Evolutionary conservation across 2,797 vertebrate species (phyloP).

Genomic region (Merluccius polli): DNA sequence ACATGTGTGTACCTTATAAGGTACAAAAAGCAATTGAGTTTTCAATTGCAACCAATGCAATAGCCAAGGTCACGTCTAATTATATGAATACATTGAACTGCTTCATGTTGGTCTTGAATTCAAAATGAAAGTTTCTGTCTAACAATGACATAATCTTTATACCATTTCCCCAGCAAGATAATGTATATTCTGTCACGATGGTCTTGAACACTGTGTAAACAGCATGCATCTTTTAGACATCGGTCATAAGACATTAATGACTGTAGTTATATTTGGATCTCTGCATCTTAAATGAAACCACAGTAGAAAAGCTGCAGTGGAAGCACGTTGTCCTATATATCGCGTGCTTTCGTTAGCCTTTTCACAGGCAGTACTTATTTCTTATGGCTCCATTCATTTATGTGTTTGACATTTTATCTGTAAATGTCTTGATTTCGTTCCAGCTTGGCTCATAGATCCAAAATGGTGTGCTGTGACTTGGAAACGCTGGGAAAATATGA

Average conservation of each 20-base stretch:
- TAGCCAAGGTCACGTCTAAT: not conserved
- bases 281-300: slow-evolving; percentile 19
- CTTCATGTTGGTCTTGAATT: not conserved
- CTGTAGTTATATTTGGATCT: slow-evolving; percentile 12
- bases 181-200: slow-evolving; percentile 10
- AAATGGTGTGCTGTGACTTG: not conserved
- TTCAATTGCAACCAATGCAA: not conserved
- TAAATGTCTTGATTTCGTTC: slow-evolving; percentile 1
- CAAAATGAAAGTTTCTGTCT: not conserved
- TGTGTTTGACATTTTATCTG: slow-evolving; percentile 3
- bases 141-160: not conserved
- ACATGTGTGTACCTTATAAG: too few relatives aligned
- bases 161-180: not conserved
- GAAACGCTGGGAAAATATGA: not conserved
- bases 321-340: not conserved
- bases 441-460: not conserved
- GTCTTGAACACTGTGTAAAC: slow-evolving; percentile 27
- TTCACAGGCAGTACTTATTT: not conserved
- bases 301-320: slow-evolving; percentile 1
- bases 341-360: too few relatives aligned
- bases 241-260: slow-evolving; percentile 27
- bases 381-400: slow-evolving; percentile 8
- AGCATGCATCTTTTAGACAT: slow-evolving; percentile 16
- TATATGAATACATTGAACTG: not conserved
- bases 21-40: slow-evolving; percentile 1